These are phyloP conservation scores for Schizotus pectinicornis DNA, from an alignment of 2,888 invertebrate species.

Conservation along the genomic window DNA sequence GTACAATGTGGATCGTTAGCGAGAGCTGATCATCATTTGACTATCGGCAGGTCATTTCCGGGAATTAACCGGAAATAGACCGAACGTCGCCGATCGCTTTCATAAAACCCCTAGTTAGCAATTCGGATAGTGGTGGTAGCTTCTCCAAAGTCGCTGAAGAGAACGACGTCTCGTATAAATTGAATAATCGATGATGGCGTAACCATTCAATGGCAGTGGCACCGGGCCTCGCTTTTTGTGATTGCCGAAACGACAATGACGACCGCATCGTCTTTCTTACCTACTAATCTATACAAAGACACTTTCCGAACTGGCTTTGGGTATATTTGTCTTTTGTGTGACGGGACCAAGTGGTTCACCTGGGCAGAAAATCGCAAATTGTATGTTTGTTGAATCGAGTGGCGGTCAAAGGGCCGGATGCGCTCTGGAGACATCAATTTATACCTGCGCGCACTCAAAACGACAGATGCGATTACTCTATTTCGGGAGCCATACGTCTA, in stretches of 20 bases:
- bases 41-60: slow-evolving; percentile 51
- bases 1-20: slow-evolving; percentile 50
- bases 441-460: slow-evolving; percentile 43
- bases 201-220: slow-evolving; percentile 7
- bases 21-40: slow-evolving; percentile 48
- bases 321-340: slow-evolving; percentile 45
- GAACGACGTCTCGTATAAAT: slow-evolving; percentile 29
- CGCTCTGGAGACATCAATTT: slow-evolving; percentile 42
- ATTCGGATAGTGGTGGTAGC: slow-evolving; percentile 24
- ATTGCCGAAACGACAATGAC: slow-evolving; percentile 40
- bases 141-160: slow-evolving; percentile 22
- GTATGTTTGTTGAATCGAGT: slow-evolving; percentile 46
- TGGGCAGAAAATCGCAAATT: slow-evolving; percentile 47
- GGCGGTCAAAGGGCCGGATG: slow-evolving; percentile 45
- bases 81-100: slow-evolving; percentile 31
- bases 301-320: slow-evolving; percentile 45
- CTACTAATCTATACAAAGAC: slow-evolving; percentile 42
- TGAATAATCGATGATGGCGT: slow-evolving; percentile 29
- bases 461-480: slow-evolving; percentile 47
- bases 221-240: slow-evolving; percentile 8
- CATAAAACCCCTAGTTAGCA: slow-evolving; percentile 36
- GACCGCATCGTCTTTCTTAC: slow-evolving; percentile 42
- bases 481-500: slow-evolving; percentile 20
- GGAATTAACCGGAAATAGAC: slow-evolving; percentile 43
- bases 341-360: slow-evolving; percentile 45